Base-by-base conservation (phyloP, 2,797 vertebrate species). In the Carcharodon carcharias region DNA sequence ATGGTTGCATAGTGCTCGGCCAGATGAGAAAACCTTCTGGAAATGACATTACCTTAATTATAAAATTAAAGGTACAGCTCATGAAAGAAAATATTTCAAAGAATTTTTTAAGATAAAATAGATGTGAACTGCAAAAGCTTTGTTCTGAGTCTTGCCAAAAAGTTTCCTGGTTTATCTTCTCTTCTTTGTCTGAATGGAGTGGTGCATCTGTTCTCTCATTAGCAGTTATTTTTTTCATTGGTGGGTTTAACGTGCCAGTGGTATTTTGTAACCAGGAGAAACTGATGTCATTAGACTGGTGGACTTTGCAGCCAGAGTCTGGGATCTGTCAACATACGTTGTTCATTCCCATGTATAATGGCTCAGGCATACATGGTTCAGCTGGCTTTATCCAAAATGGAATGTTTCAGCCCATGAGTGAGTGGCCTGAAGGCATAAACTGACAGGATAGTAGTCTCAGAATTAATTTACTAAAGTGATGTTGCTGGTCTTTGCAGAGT, bases 391-490 rank as follows among this genome's bases (percentile, higher is more conserved):
- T 98, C 98, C 97, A 97, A 98, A 98, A 97, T 98, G 97, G 97
- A 97, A 97, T 97, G 97, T 97, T 96, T 97, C 97, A 97, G 97
- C 97, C 97, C 97, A 97, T 97, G 98, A 98, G 97, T 97, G 97
- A 96, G 96, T 98, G 97, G 98, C 98, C 98, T 98, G 97, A 97
- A 98, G 98, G 98, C 98, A 97, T 97, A 96, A 97, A 97, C 98
- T 98, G 98, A 99, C 98, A 99, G 98, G 98, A 98, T 98, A 98
- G 98, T 98, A 98, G 98, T 98, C 98, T 99, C 98, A 98, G 98
- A 98, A 99, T 98, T 98, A 98, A 99, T 99, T 99, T 99, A 98
- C 98, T 98, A 98, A 98, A 98, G 98, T 98, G 97, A 98, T 97
- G 96, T 97, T 98, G 97, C 98, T 97, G 98, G 97, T 98, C 98